Percentiles rank a stretch among this genome's conserved stretches.
Conservation (phyloP, 1,140 invertebrate species). For the Megathymus violae region DNA sequence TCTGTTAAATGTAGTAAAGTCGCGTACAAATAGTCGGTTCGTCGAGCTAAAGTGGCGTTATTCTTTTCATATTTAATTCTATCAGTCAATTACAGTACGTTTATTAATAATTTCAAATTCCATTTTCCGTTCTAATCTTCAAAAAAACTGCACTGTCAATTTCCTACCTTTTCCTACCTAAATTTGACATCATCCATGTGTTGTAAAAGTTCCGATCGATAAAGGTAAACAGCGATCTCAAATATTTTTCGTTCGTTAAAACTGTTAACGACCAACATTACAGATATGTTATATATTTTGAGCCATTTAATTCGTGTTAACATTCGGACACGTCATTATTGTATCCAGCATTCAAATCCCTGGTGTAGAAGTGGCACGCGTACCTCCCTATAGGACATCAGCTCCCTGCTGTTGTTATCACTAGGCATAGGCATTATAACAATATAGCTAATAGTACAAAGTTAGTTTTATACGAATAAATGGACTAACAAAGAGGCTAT, state of each 20-base stretch:
- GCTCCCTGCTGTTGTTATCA: slow-evolving; percentile 30
- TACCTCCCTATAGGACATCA: not conserved
- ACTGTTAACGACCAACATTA: not conserved
- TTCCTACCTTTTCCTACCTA: too few relatives aligned
- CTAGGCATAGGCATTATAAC: slow-evolving; percentile 48
- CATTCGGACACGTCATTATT: slow-evolving; percentile 1
- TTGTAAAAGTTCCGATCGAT: too few relatives aligned
- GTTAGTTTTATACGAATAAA: slow-evolving; percentile 49
- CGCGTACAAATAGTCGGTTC: too few relatives aligned
- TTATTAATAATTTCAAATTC: too few relatives aligned
- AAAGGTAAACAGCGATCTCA: too few relatives aligned
- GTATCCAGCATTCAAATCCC: slow-evolving; percentile 1
- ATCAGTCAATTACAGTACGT: too few relatives aligned
- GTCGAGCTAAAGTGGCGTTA: too few relatives aligned
- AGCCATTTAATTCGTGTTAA: slow-evolving; percentile 4
- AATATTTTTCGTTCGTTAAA: not conserved
- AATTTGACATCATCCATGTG: too few relatives aligned
- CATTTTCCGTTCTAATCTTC: too few relatives aligned
- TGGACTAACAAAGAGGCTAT: slow-evolving; percentile 56
- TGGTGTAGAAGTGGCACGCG: slow-evolving; percentile 1
- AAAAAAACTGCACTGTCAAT: too few relatives aligned
- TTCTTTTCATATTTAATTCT: too few relatives aligned
- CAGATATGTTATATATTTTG: slow-evolving; percentile 17
- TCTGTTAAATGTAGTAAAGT: too few relatives aligned
- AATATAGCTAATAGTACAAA: slow-evolving; percentile 47